Conservation (phyloP, 2,113 vertebrate species). For the Onychostoma macrolepis region DNA sequence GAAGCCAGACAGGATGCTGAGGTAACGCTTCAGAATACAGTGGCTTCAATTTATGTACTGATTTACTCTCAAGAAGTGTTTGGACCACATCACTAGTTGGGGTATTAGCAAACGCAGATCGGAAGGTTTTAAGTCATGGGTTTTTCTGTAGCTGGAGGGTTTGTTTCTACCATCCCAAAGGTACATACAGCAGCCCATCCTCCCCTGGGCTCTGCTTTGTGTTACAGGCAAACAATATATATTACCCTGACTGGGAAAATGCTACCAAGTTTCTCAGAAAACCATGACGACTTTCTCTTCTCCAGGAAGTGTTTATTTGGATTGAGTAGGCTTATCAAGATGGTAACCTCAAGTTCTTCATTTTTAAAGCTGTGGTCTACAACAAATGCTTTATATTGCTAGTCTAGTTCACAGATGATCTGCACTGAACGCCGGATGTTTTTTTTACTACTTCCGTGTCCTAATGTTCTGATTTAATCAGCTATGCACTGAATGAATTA, state of each 20-base stretch:
- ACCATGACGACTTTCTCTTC: not conserved
- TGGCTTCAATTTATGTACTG: not conserved
- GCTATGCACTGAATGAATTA: not conserved
- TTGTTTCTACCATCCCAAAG: not conserved
- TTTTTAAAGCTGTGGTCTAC: not conserved
- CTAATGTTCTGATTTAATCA: not conserved
- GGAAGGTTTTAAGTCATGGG: not conserved
- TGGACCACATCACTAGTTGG: not conserved
- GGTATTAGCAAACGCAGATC: not conserved
- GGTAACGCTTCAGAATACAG: conserved; percentile 12
- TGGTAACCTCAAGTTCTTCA: not conserved
- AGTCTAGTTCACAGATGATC: not conserved
- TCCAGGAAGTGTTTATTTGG: conserved; percentile 5
- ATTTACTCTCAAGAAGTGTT: conserved; percentile 6
- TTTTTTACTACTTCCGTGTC: not conserved
- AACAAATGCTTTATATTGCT: not conserved
- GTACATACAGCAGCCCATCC: not conserved
- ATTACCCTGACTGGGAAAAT: not conserved
- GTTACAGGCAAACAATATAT: not conserved
- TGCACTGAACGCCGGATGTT: not conserved
- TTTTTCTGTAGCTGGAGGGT: not conserved
- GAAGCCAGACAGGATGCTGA: conserved; percentile 23
- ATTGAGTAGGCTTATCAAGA: no score
- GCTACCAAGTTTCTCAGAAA: not conserved
- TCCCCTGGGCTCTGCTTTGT: conserved; percentile 17